Base-by-base conservation (phyloP, 2,797 vertebrate species). In the Lates japonicus region DNA sequence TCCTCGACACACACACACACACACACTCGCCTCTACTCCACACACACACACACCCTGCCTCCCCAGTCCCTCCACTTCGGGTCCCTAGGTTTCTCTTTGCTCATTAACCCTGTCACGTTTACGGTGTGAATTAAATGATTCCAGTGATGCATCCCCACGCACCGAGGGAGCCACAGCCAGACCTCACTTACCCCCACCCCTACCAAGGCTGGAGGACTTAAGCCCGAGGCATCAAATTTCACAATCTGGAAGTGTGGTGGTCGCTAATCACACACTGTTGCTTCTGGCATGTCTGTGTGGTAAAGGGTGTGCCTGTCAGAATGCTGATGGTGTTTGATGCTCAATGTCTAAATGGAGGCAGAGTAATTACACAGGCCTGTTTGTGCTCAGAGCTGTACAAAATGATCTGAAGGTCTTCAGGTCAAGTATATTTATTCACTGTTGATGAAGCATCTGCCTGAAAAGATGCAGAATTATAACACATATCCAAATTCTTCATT, bases 21-120 rank as follows among this genome's bases (percentile, higher is more conserved):
- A 54, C 77, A 63, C 42, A 29, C 29, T 14, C 22, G 29, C 14
- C 39, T 25, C 22, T 25, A n/a, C n/a, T n/a, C n/a, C n/a, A 4
- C 71, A 69, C 46, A 33, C 41, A 57, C n/a, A 70, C 67, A 44
- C 25, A 41, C 13, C 41, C 22, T 25, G 20, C 55, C 54, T 48
- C 48, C 17, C 42, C 42, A 16, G 9, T 35, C 52, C 74, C 44
- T 35, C n/a, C 49, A 49, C 73, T 51, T 48, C 8, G 17, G 70
- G 88, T 94, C 94, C 95, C 95, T 82, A 91, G 94, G 93, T n/a
- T 89, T 83, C 91, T 91, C 91, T 90, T 95, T 95, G 94, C 93
- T 95, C 94, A 94, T 96, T 95, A 96, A 95, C 94, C 94, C 91
- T 94, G 95, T 96, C 95, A 95, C 90, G 89, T 94, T 94, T 94